A percentile compares a stretch with the other conserved stretches of the same genome.
Evolutionary conservation across 2,888 invertebrate species (phyloP).

Genomic region (Melieria crassipennis): DNA sequence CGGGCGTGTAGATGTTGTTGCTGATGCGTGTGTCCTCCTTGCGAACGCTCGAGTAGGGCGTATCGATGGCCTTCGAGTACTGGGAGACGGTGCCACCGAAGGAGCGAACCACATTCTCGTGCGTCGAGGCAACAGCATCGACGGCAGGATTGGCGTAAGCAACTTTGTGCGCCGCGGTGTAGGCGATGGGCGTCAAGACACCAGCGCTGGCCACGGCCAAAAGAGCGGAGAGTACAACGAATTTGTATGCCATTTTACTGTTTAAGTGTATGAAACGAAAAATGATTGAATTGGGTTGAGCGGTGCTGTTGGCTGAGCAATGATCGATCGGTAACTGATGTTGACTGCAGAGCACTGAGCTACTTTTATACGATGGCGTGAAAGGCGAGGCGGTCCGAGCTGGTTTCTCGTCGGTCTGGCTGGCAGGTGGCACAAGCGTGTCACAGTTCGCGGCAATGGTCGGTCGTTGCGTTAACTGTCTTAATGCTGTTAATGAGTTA

Average conservation of each 20-base stretch:
- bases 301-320: conserved; percentile 30
- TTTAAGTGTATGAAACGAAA: conserved; percentile 22
- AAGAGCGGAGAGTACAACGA: conserved; percentile 71
- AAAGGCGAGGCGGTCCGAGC: no score
- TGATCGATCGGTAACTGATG: conserved; percentile 52
- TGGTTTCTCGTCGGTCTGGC: no score
- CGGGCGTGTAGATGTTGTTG: conserved; percentile 67
- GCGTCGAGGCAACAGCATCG: conserved; percentile 65
- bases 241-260: conserved; percentile 64
- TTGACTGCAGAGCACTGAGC: conserved; percentile 30
- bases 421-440: no score
- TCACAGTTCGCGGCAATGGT: no score
- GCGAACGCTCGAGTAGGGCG: conserved; percentile 71
- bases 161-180: conserved; percentile 45
- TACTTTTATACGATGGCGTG: conserved; percentile 25
- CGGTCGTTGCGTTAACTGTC: no score
- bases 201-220: conserved; percentile 74
- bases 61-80: conserved; percentile 71
- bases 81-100: conserved; percentile 70
- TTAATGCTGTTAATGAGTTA: no score
- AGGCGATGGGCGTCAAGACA: conserved; percentile 59
- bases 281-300: conserved; percentile 19
- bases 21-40: conserved; percentile 70
- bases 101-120: conserved; percentile 70
- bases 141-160: conserved; percentile 59